Base-by-base conservation (phyloP, 2,888 invertebrate genomes). In the Protonemura montana region DNA sequence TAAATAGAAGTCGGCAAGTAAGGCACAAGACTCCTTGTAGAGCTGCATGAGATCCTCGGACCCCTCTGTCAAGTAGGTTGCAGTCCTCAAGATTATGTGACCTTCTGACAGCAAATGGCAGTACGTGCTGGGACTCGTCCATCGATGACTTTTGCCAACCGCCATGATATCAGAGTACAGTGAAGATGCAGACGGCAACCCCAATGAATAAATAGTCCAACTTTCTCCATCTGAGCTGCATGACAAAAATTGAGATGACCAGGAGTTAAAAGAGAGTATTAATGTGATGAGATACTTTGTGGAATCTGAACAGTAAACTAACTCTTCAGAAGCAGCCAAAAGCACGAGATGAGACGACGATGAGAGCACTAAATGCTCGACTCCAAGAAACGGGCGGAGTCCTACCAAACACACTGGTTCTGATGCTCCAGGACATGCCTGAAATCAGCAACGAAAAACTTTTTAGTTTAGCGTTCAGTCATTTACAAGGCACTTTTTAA, bases 161-260 rank as follows among this genome's bases (percentile, higher is more conserved):
- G 94, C 93, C 83, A 94, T 93, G 89, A 96, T 94, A 90, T 96
- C 96, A 86, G 93, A 93, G 89, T 95, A 95, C 10, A 96, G 91
- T 87, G 93, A 93, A 86, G 93, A 93, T 13, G 94, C 92, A 28
- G 92, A 92, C 0, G 95, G 95, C 86, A 95, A 91, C 88, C 94
- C 94, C 82, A 97, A 90, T 30, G 94, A 94, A 90, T 96, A 96
- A n/a, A 96, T 91, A 0, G 96, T 96, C 95, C 96, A 95, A 25
- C 85, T 86, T 26, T 35, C 76, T 28, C 86, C 85, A 27, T 87
- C 87, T 21, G 87, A 85, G 76, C 87, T 87, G 76, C 27, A 85
- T 41, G n/a, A 35, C 3, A 35, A 35, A 35, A 80, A 80, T 26
- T 28, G 3, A 13, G 41, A 41, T 16, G 59, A 59, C 35, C 35